phyloP scores from a whole-genome alignment of 2,888 invertebrate species.

The Lepidochrysops patricia region DNA sequence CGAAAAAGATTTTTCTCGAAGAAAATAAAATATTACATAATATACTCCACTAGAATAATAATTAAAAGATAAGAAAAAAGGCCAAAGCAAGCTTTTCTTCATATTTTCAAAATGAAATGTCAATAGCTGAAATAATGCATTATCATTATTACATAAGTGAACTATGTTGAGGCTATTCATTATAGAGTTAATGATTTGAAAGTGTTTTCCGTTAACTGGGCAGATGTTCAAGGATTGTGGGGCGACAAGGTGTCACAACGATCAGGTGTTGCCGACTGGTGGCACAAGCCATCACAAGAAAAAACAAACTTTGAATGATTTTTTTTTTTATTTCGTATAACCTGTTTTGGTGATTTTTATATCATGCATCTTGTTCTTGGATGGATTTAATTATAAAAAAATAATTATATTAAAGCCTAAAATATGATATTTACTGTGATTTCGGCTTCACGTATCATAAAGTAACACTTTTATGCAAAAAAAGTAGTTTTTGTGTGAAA shows the following conservation, averaged over 20 bases:
- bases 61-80: no score
- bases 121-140: not conserved
- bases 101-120: not conserved
- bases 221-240: slow-evolving; percentile 62
- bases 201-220: slow-evolving; percentile 21
- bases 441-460: no score
- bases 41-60: no score
- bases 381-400: not conserved
- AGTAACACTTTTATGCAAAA: no score
- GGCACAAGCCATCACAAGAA: slow-evolving; percentile 53
- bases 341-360: not conserved
- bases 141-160: not conserved
- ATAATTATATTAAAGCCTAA: no score
- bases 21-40: no score
- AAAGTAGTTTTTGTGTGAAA: no score
- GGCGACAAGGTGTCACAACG: slow-evolving; percentile 55
- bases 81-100: not conserved
- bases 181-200: slow-evolving; percentile 7
- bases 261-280: slow-evolving; percentile 44
- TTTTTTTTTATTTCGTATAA: not conserved
- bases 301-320: slow-evolving; percentile 21
- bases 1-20: no score
- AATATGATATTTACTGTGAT: no score
- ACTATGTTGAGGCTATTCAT: not conserved
- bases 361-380: not conserved